Evolutionary conservation across 1,140 invertebrate genomes (phyloP).

Genomic region (Cryptotermes secundus): DNA sequence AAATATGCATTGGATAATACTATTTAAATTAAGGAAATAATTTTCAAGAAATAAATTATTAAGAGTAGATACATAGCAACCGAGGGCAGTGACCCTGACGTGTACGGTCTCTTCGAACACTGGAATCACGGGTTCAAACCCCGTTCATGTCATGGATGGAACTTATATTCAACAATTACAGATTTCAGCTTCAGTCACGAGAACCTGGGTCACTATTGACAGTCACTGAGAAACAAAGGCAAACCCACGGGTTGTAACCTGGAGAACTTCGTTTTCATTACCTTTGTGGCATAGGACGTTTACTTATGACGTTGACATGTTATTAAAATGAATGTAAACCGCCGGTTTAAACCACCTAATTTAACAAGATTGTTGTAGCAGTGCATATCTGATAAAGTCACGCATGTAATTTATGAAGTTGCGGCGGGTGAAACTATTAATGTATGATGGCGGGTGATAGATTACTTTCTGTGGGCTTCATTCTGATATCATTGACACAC

Average conservation of each 20-base stretch:
- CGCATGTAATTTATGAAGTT: constrained; percentile 2
- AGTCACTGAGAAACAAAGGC: too few species aligned
- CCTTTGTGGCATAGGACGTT: background rate
- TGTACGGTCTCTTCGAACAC: too few species aligned
- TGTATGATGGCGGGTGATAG: background rate
- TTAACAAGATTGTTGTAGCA: background rate
- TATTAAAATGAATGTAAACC: background rate
- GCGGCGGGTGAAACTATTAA: background rate
- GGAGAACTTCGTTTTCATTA: background rate
- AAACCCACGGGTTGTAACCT: background rate
- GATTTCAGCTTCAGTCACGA: too few species aligned
- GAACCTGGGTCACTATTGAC: too few species aligned
- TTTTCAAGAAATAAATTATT: too few species aligned
- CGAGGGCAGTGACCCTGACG: too few species aligned
- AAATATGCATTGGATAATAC: too few species aligned
- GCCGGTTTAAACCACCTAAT: background rate
- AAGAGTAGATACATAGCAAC: too few species aligned
- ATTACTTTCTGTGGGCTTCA: constrained; percentile 4
- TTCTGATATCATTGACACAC: constrained; percentile 11
- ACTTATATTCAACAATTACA: too few species aligned
- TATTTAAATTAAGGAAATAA: too few species aligned
- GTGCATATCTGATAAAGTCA: background rate
- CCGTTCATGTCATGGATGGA: too few species aligned
- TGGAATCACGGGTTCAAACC: too few species aligned
- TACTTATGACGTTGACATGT: constrained; percentile 13